These are phyloP conservation scores for Hylaeus volcanicus DNA, from an alignment of 1,140 invertebrate species.

Conservation along the genomic window DNA sequence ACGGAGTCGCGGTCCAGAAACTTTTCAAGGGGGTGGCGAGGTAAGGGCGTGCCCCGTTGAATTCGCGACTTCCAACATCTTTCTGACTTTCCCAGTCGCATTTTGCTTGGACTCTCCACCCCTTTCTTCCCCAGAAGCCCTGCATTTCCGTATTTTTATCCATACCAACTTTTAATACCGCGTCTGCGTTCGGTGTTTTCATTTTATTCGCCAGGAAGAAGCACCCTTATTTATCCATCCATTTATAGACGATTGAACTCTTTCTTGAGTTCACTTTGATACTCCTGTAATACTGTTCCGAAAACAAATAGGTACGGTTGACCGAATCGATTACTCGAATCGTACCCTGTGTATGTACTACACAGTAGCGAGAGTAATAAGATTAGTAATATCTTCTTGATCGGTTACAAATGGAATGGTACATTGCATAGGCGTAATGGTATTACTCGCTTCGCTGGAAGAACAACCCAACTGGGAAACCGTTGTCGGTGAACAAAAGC, in stretches of 20 bases:
- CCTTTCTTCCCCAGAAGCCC: background rate
- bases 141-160: background rate
- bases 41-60: constrained; percentile 46
- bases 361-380: too few species aligned
- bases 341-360: too few species aligned
- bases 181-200: background rate
- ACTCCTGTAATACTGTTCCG: too few species aligned
- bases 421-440: constrained; percentile 45
- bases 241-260: too few species aligned
- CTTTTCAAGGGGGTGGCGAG: constrained; percentile 22
- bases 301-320: too few species aligned
- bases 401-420: constrained; percentile 57
- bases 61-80: constrained; percentile 25
- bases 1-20: constrained; percentile 15
- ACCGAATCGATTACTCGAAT: too few species aligned
- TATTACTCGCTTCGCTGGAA: constrained; percentile 31
- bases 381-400: too few species aligned
- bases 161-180: background rate
- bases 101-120: background rate
- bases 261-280: too few species aligned
- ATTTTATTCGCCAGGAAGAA: background rate
- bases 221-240: background rate
- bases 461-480: constrained; percentile 12
- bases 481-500: background rate
- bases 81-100: constrained; percentile 10